Evolutionary conservation across 2,888 invertebrate species (phyloP).

Genomic region (Ischnura elegans): DNA sequence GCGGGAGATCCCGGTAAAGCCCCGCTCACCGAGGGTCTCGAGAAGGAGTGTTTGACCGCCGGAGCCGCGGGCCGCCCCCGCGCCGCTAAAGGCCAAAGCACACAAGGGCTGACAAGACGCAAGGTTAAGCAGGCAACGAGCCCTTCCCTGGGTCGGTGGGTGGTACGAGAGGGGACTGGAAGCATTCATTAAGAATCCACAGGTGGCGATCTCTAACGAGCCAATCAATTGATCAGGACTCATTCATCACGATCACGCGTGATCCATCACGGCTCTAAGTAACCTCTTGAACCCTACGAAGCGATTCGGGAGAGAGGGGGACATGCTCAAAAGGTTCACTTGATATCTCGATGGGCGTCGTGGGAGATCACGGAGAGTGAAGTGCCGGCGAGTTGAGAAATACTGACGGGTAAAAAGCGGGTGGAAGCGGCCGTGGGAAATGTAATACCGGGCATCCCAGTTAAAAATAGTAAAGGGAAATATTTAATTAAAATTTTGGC

Average conservation of each 20-base stretch:
- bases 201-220: slow-evolving; percentile 67
- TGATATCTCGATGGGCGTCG: not conserved
- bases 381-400: not conserved
- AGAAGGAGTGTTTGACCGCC: not conserved
- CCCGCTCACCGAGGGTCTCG: not conserved
- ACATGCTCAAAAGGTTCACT: slow-evolving; percentile 39
- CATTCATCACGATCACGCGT: slow-evolving; percentile 66
- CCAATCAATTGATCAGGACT: slow-evolving; percentile 63
- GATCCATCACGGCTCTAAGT: slow-evolving; percentile 55
- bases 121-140: slow-evolving; percentile 3
- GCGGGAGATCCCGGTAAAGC: not conserved
- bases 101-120: not conserved
- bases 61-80: not conserved
- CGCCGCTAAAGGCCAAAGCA: not conserved
- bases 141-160: not conserved
- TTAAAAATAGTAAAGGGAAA: too few relatives aligned
- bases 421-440: slow-evolving; percentile 47
- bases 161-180: slow-evolving; percentile 38
- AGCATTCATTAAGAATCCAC: slow-evolving; percentile 63
- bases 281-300: slow-evolving; percentile 24
- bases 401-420: not conserved
- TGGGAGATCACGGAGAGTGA: slow-evolving; percentile 10
- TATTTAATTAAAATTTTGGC: too few relatives aligned
- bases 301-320: not conserved
- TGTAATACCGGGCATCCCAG: not conserved